phyloP scores from a whole-genome alignment of 2,113 vertebrate genomes.

The Tursiops truncatus region DNA sequence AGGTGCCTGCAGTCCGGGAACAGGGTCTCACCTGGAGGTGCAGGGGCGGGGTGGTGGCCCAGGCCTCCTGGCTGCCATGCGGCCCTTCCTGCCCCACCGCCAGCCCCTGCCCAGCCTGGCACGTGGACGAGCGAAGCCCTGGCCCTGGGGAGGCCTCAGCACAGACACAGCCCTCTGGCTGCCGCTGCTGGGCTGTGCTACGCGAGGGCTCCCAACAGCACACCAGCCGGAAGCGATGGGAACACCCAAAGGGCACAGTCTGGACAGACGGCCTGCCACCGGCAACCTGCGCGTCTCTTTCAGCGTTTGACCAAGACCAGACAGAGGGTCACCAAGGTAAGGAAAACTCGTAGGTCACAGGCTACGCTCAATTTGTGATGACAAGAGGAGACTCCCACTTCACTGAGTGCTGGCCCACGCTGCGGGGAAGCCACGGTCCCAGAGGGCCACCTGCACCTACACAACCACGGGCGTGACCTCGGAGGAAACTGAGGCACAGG shows the following conservation, averaged over 20 bases:
- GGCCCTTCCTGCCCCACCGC: too few species aligned
- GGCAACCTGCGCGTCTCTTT: background rate
- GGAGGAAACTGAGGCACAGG: background rate
- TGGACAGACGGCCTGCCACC: background rate
- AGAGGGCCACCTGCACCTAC: background rate
- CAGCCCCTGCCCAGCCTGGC: background rate
- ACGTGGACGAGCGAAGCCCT: background rate
- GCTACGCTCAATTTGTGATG: background rate
- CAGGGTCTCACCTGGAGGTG: background rate
- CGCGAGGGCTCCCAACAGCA: too few species aligned
- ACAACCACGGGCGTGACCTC: background rate
- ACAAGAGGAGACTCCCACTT: fast-evolving
- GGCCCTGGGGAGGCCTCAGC: background rate
- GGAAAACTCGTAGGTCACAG: background rate
- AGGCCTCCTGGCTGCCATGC: background rate
- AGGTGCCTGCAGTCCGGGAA: background rate
- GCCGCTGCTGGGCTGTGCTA: background rate
- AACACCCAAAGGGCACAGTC: background rate
- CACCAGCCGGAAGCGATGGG: background rate
- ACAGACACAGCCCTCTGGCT: background rate
- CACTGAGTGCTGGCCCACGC: too few species aligned
- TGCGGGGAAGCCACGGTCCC: background rate
- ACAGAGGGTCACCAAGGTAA: background rate
- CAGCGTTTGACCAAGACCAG: background rate
- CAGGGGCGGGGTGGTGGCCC: too few species aligned